Conservation (phyloP, 2,888 invertebrate genomes). For the Spodoptera picta region DNA sequence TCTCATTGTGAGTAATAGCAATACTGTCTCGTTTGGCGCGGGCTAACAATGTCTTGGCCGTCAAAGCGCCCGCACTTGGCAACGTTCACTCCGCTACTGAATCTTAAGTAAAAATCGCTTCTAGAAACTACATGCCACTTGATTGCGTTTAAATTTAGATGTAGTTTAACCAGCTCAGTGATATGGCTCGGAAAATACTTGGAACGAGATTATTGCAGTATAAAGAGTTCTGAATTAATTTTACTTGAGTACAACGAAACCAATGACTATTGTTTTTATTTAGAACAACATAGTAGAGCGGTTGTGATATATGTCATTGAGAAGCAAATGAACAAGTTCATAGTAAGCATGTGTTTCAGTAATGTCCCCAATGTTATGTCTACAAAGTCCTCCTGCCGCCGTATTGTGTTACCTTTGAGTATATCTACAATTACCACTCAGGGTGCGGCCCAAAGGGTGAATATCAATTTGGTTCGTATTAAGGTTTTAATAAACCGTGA, state of each 20-base stretch:
- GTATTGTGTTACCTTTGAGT: slow-evolving; percentile 29
- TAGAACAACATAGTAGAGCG: neutral
- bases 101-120: slow-evolving; percentile 60
- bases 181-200: slow-evolving; percentile 20
- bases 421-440: slow-evolving; percentile 39
- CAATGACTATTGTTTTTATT: neutral
- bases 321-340: neutral
- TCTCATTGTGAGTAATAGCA: slow-evolving; percentile 48
- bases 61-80: slow-evolving; percentile 55
- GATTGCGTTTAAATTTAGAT: slow-evolving; percentile 57
- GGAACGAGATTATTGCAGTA: slow-evolving; percentile 14
- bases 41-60: slow-evolving; percentile 48
- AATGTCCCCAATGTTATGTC: slow-evolving; percentile 15
- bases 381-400: slow-evolving; percentile 15
- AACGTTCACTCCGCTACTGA: slow-evolving; percentile 44
- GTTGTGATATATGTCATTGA: neutral
- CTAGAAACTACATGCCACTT: slow-evolving; percentile 49
- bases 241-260: neutral
- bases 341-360: slow-evolving; percentile 1
- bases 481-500: slow-evolving; percentile 65
- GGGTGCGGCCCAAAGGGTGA: slow-evolving; percentile 47
- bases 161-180: slow-evolving; percentile 30
- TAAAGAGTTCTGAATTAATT: slow-evolving; percentile 2
- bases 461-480: slow-evolving; percentile 63
- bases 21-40: slow-evolving; percentile 28